Percentiles rank a stretch among this genome's conserved stretches.
Conservation (phyloP, 2,888 invertebrate genomes). For the Hoplodrina ambigua region DNA sequence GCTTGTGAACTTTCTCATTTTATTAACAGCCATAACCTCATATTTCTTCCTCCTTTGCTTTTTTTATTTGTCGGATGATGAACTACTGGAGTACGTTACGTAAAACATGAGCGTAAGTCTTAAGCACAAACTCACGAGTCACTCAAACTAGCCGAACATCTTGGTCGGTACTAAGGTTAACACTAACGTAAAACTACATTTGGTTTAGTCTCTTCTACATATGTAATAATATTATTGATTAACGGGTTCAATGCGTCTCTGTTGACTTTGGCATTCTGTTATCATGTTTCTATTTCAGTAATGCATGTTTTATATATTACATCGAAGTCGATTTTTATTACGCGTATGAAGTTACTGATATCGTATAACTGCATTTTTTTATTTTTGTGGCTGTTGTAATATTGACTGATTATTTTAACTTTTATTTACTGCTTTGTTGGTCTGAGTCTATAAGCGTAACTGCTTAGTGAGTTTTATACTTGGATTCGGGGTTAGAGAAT, state of each 20-base stretch:
- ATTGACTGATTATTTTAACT: background rate
- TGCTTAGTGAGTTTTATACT: background rate
- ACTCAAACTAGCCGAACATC: constrained; percentile 6
- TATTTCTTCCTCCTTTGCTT: background rate
- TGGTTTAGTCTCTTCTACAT: background rate
- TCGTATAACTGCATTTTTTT: constrained; percentile 9
- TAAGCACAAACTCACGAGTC: constrained; percentile 21
- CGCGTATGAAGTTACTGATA: constrained; percentile 24
- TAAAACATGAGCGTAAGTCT: constrained; percentile 8
- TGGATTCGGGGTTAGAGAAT: background rate
- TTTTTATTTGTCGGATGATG: background rate
- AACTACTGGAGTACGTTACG: background rate
- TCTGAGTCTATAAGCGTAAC: background rate
- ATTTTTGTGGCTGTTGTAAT: background rate
- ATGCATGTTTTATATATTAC: constrained; percentile 32
- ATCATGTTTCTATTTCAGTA: constrained; percentile 31
- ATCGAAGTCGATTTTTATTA: constrained; percentile 34
- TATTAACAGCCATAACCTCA: constrained; percentile 6
- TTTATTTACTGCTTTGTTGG: background rate
- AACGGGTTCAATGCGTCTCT: background rate
- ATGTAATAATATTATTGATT: background rate
- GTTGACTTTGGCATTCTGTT: constrained; percentile 11
- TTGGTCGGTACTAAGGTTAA: constrained; percentile 13
- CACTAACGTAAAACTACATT: constrained; percentile 2
- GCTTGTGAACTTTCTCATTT: constrained; percentile 42